Percentiles rank a stretch among this genome's conserved stretches.
Conservation (phyloP, 2,888 invertebrate species). For the Eupithecia subumbrata region DNA sequence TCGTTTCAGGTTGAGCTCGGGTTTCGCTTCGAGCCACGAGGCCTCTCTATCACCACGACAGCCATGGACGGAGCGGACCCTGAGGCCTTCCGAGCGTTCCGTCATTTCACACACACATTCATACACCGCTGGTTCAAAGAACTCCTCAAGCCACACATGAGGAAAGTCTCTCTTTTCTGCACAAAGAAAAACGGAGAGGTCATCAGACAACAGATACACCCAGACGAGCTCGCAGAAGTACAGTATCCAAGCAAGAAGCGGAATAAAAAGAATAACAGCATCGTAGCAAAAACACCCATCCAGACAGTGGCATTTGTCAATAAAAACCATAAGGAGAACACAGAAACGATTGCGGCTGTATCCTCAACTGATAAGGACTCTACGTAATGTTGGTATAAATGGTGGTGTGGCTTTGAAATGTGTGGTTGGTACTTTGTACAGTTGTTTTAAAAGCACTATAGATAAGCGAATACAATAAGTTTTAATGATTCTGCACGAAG, state of each 20-base stretch:
- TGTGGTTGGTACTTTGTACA: not conserved
- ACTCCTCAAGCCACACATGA: slow-evolving; percentile 18
- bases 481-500: not conserved
- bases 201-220: not conserved
- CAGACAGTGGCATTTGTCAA: slow-evolving; percentile 24
- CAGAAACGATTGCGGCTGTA: slow-evolving; percentile 15
- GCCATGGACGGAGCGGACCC: slow-evolving; percentile 19
- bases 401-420: not conserved
- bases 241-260: not conserved
- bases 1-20: slow-evolving; percentile 26
- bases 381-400: not conserved
- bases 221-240: slow-evolving; percentile 4
- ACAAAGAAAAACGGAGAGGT: not conserved
- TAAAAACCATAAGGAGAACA: slow-evolving; percentile 22
- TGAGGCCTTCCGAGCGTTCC: slow-evolving; percentile 50
- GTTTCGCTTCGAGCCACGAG: slow-evolving; percentile 24
- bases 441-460: not conserved
- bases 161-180: not conserved
- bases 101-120: slow-evolving; percentile 58
- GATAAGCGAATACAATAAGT: not conserved
- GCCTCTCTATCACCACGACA: slow-evolving; percentile 6
- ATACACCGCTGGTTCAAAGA: slow-evolving; percentile 28
- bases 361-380: slow-evolving; percentile 9
- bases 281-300: not conserved
- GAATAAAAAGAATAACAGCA: not conserved